These are phyloP conservation scores for Papilio xuthus DNA, from an alignment of 1,140 invertebrate genomes.

Conservation along the genomic window DNA sequence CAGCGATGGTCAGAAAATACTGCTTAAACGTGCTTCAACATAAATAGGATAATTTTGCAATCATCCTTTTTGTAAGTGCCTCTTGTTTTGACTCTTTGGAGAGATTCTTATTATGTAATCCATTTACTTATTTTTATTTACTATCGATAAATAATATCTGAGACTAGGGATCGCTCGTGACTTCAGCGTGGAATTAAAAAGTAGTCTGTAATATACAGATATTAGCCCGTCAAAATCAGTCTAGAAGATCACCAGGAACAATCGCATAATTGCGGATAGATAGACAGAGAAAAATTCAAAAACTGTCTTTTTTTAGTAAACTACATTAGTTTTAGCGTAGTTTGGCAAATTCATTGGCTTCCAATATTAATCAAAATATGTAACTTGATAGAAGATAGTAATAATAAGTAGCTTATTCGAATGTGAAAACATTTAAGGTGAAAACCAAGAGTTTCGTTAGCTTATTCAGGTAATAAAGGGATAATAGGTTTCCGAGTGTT, in stretches of 20 bases:
- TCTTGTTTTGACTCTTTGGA: not conserved
- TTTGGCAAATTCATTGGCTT: not conserved
- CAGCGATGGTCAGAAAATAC: not conserved
- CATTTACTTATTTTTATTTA: too few relatives aligned
- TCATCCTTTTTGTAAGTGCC: not conserved
- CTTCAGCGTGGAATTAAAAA: too few relatives aligned
- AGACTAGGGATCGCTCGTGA: too few relatives aligned
- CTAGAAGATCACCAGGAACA: too few relatives aligned
- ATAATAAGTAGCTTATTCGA: not conserved
- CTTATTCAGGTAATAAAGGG: not conserved
- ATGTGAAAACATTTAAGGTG: not conserved
- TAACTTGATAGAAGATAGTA: not conserved
- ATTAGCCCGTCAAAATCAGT: too few relatives aligned
- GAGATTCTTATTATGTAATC: too few relatives aligned
- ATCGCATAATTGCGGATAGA: too few relatives aligned
- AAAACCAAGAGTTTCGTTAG: not conserved
- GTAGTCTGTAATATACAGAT: too few relatives aligned
- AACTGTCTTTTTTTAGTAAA: too few relatives aligned
- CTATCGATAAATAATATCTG: too few relatives aligned
- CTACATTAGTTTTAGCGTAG: not conserved
- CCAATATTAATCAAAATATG: not conserved
- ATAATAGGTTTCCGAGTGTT: constrained; percentile 40
- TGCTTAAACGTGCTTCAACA: not conserved
- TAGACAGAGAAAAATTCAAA: too few relatives aligned
- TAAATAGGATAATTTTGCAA: not conserved